A percentile compares a stretch with the other conserved stretches of the same genome.
These are phyloP conservation scores for Sorex araneus DNA, from an alignment of 2,113 vertebrate genomes.

Conservation along the genomic window DNA sequence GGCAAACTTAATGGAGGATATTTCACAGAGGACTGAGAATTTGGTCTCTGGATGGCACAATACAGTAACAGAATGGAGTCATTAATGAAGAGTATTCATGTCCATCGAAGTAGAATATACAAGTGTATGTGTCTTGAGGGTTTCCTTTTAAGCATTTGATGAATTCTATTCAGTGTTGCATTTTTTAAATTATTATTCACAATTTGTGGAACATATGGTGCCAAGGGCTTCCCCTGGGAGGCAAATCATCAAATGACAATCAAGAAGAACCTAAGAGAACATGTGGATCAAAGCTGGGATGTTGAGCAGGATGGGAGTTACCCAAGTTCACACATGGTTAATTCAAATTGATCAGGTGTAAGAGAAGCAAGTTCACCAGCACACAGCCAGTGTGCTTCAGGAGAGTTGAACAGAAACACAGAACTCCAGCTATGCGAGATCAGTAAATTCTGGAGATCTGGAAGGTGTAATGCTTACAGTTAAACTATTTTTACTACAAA, in stretches of 20 bases:
- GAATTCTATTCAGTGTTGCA: not conserved
- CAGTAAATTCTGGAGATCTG: not conserved
- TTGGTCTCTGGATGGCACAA: not conserved
- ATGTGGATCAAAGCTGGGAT: not conserved
- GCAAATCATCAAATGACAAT: not conserved
- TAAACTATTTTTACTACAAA: not conserved
- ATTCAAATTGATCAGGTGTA: not conserved
- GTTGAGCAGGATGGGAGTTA: not conserved
- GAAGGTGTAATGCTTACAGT: not conserved
- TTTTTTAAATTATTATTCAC: not conserved
- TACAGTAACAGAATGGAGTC: not conserved
- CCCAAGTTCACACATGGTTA: not conserved
- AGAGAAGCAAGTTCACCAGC: not conserved
- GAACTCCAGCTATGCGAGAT: not conserved
- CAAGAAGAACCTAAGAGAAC: not conserved
- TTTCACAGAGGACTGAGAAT: slow-evolving; percentile 23
- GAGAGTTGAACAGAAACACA: not conserved
- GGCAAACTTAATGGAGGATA: slow-evolving; percentile 35
- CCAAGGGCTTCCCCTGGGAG: slow-evolving; percentile 19
- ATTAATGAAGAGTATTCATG: not conserved
- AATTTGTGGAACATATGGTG: slow-evolving; percentile 20
- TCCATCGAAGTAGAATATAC: not conserved
- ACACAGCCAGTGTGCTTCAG: not conserved
- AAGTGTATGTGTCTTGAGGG: slow-evolving; percentile 41
- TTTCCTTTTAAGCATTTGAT: not conserved